These are phyloP conservation scores for Pseudanteris insignis DNA, from an alignment of 2,888 invertebrate genomes.

Conservation along the genomic window DNA sequence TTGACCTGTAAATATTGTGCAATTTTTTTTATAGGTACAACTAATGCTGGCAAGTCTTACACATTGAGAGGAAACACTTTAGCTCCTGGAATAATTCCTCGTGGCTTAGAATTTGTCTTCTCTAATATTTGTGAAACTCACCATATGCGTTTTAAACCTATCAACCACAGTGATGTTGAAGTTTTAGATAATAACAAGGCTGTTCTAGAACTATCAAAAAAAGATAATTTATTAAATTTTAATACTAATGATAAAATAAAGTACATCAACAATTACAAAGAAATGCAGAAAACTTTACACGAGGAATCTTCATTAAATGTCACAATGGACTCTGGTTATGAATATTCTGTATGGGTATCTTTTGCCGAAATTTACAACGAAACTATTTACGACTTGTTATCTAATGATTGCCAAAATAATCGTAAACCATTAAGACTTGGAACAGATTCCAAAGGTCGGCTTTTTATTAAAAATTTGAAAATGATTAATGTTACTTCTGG, in stretches of 20 bases:
- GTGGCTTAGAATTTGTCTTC: slow-evolving; percentile 73
- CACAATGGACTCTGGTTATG: slow-evolving; percentile 48
- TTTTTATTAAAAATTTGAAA: slow-evolving; percentile 60
- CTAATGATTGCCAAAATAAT: slow-evolving; percentile 57
- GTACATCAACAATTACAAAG: slow-evolving; percentile 54
- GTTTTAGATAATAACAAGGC: slow-evolving; percentile 50
- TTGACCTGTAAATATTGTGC: no score
- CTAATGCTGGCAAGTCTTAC: slow-evolving; percentile 90
- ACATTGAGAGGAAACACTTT: slow-evolving; percentile 78
- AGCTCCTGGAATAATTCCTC: slow-evolving; percentile 76
- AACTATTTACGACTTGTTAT: slow-evolving; percentile 84
- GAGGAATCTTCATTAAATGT: slow-evolving; percentile 53
- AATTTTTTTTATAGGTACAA: slow-evolving; percentile 71
- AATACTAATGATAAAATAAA: slow-evolving; percentile 55
- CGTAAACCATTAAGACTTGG: slow-evolving; percentile 56
- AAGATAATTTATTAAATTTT: slow-evolving; percentile 56
- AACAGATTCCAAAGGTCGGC: slow-evolving; percentile 54
- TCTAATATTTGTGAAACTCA: slow-evolving; percentile 53
- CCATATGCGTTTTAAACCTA: slow-evolving; percentile 56
- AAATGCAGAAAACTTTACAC: slow-evolving; percentile 59
- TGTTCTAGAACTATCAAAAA: slow-evolving; percentile 53
- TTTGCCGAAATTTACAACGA: slow-evolving; percentile 95
- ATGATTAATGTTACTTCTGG: slow-evolving; percentile 76
- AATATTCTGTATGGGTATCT: slow-evolving; percentile 79
- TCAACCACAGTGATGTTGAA: slow-evolving; percentile 54